phyloP scores from a whole-genome alignment of 2,888 invertebrate genomes.

The Acleris holmiana region DNA sequence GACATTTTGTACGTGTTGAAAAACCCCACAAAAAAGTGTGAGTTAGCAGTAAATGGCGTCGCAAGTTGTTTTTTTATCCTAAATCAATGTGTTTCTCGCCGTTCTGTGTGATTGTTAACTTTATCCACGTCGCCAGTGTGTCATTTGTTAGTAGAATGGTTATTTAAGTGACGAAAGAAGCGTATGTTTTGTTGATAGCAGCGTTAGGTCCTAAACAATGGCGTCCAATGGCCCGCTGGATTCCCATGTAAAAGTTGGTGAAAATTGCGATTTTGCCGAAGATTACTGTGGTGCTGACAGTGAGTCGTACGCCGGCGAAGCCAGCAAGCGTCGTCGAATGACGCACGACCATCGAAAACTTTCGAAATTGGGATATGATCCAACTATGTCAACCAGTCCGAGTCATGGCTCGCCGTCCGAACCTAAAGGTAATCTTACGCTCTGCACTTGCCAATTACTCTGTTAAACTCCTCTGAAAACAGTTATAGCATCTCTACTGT shows the following conservation, averaged over 20 bases:
- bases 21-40: slow-evolving; percentile 63
- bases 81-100: slow-evolving; percentile 73
- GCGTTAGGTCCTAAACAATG: slow-evolving; percentile 74
- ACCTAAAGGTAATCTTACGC: slow-evolving; percentile 68
- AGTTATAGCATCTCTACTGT: slow-evolving; percentile 7
- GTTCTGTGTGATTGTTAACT: slow-evolving; percentile 54
- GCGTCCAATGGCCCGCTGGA: slow-evolving; percentile 75
- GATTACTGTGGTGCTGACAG: slow-evolving; percentile 61
- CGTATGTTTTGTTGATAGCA: slow-evolving; percentile 62
- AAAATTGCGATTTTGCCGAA: slow-evolving; percentile 67
- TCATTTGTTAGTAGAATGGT: slow-evolving; percentile 52
- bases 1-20: slow-evolving; percentile 45
- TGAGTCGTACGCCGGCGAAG: slow-evolving; percentile 71
- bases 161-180: slow-evolving; percentile 68
- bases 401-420: slow-evolving; percentile 64
- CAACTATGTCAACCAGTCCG: slow-evolving; percentile 75
- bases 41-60: slow-evolving; percentile 81
- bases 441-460: slow-evolving; percentile 41
- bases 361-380: slow-evolving; percentile 75
- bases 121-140: slow-evolving; percentile 54
- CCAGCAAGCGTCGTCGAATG: slow-evolving; percentile 73
- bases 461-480: slow-evolving; percentile 18
- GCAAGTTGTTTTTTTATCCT: slow-evolving; percentile 80
- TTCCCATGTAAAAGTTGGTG: slow-evolving; percentile 77
- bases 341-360: slow-evolving; percentile 76